Base-by-base conservation (phyloP, 2,888 invertebrate genomes). In the Chloromyia formosa region DNA sequence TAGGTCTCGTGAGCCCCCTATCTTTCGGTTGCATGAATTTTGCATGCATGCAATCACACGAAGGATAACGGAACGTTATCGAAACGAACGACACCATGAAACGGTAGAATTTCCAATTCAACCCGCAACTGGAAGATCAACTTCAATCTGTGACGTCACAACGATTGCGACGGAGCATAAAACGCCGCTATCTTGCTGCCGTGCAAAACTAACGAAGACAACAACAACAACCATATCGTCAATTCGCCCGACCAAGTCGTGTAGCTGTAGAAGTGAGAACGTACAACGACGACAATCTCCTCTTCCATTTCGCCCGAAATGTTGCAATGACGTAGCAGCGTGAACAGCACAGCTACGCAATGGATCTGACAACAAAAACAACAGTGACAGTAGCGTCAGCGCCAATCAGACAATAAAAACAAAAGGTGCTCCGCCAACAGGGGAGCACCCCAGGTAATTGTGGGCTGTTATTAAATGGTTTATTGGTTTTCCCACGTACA, bases 111-210 rank as follows among this genome's bases (percentile, higher is more conserved):
- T 66, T 66, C 22, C 16, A 62, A 49, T 49, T 66, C 22, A 10
- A 53, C 12, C 27, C 12, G 18, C 4, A 10, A 20, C 56, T 10
- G 9, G 7, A 53, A 40, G n/a, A 69, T 56, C 71, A 56, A 56
- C 71, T 71, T 58, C 27, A 22, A 69, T 9, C 69, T 69, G 69
- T 69, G 69, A 69, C 54, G 23, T 27, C 27, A 27, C 56, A 54
- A 64, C 42, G 45, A 45, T 20, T 20, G 45, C 45, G 64, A 54
- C 66, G 49, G 45, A 22, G 14, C 18, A 1, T 22, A 12, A 18
- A 5, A 35, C 69, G 69, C 42, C 71, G 71, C 71, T 56, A 71
- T 71, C 71, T 71, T 71, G 71, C 58, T 56, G 56, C 71, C 40
- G 71, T 71, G 56, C 71, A 40, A 71, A 56, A 54, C n/a, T 54